Evolutionary conservation across 2,113 vertebrate species (phyloP).

Genomic region (Tragelaphus scriptus): DNA sequence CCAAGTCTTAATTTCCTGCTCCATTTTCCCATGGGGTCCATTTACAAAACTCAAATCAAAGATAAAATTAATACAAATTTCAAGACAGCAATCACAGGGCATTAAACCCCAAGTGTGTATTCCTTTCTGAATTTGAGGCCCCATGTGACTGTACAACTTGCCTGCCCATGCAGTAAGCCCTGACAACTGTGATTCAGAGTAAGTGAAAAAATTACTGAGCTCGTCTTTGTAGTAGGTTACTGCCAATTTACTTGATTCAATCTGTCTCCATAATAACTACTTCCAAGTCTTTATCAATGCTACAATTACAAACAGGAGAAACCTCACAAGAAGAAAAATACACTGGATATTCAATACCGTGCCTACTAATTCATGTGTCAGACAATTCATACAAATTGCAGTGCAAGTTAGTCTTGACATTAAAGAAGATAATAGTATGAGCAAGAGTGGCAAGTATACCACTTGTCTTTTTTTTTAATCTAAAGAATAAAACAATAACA

Average conservation of each 20-base stretch:
- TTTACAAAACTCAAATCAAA: background rate
- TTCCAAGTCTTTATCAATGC: background rate
- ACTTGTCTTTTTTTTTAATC: background rate
- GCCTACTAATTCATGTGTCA: background rate
- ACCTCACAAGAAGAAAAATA: background rate
- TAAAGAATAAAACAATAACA: background rate
- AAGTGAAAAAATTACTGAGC: background rate
- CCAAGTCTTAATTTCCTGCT: background rate
- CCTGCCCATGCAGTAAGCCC: background rate
- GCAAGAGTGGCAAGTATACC: background rate
- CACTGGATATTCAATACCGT: background rate
- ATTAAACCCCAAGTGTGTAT: background rate
- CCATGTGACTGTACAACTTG: background rate
- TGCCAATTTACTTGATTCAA: background rate
- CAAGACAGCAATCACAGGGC: background rate
- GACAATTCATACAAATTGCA: background rate
- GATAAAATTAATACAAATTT: background rate
- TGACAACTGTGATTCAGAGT: background rate
- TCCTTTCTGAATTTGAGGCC: background rate
- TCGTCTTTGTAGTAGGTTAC: background rate
- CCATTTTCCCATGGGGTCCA: background rate
- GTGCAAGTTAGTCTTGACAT: background rate
- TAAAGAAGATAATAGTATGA: background rate
- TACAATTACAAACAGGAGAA: slow-evolving; percentile 4
- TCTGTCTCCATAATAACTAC: background rate